Evolutionary conservation across 2,797 vertebrate genomes (phyloP), one percentile per base, ranked within the genome.

Genomic region (Manis crassicaudata): DNA sequence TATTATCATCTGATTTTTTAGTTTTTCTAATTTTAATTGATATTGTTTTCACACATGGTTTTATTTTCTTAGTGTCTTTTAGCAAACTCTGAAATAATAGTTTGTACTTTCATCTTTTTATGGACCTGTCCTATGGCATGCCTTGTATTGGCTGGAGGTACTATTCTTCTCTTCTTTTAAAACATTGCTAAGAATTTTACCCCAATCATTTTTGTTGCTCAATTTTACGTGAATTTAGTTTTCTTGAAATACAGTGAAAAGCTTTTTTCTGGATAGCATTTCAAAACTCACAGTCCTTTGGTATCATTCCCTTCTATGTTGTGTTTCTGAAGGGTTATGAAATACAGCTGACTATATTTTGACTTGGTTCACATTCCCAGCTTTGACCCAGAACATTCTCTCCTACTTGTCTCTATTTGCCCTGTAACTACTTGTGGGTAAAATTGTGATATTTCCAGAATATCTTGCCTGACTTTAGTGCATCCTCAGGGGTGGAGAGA

Each of bases 291-390:
- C 46, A 77, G 86, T 25, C 29, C 9, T 46, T 46, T 46, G 46
- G 11, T 8, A 32, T 16, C 5, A 6, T 50, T 76, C n/a, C 46
- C 58, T 32, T 4, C 23, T 18, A 17, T 29, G 0, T 65, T 37
- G 23, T 37, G 4, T 65, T 62, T 50, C 32, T 37, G 18, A 37
- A 65, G 25, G 29, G 32, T 77, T 58, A 32, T 9, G 32, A 65
- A 76, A 52, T 46, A 32, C 0, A 1, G 1, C 0, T 12, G 27
- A 35, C 14, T 37, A n/a, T 1, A 3, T 68, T 32, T n/a, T 40
- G n/a, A 79, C 27, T 40, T n/a, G 27, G 8, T 43, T 68, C 18
- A 60, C 54, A 6, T 56, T 9, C 29, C 18, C 9, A 32, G 6
- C 35, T 67, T 67, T 40, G 50, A 89, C 12, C 29, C 43, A 40